Evolutionary conservation across 2,888 invertebrate genomes (phyloP), one percentile per base, ranked within the genome.

Genomic region (Vannuccia rotundouncinata): DNA sequence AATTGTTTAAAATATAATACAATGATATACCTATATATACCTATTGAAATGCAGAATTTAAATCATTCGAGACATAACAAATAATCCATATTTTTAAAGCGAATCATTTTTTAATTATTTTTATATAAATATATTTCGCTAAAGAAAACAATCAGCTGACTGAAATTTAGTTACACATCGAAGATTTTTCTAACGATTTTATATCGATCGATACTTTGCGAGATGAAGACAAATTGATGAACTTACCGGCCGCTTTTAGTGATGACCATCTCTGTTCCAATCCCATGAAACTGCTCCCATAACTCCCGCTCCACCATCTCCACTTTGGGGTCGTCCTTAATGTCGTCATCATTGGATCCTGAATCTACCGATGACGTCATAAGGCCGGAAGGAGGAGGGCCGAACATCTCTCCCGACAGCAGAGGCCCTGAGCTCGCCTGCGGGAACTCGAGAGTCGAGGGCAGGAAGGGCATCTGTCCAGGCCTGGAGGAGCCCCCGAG

Each of bases 211-310:
- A n/a, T n/a, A n/a, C n/a, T n/a, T n/a, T n/a, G n/a, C n/a, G n/a
- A n/a, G n/a, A n/a, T n/a, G n/a, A n/a, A n/a, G n/a, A n/a, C n/a
- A 45, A 10, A 17, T 45, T 17, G 17, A 45, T 17, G 17, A 87
- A 88, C 92, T 92, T 91, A 97, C 97, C 97, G 93, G 91, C 97
- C 97, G 89, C 95, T 95, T 89, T 98, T 98, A 86, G 97, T 98
- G 91, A 98, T 98, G 90, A 98, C 98, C 98, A 98, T 98, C 91
- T 98, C 98, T 86, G 98, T 98, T 88, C 97, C 97, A 85, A 96
- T 92, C 89, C 94, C 94, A 90, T 97, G 95, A 89, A 98, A 98
- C 90, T 95, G 95, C 90, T 96, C 95, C 98, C 98, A 98, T 85
- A 98, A 92, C 88, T 98, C 97, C 89, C 95, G 95, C 86, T 95